These are phyloP conservation scores for Lagria hirta DNA, from an alignment of 2,888 invertebrate genomes.

Conservation along the genomic window DNA sequence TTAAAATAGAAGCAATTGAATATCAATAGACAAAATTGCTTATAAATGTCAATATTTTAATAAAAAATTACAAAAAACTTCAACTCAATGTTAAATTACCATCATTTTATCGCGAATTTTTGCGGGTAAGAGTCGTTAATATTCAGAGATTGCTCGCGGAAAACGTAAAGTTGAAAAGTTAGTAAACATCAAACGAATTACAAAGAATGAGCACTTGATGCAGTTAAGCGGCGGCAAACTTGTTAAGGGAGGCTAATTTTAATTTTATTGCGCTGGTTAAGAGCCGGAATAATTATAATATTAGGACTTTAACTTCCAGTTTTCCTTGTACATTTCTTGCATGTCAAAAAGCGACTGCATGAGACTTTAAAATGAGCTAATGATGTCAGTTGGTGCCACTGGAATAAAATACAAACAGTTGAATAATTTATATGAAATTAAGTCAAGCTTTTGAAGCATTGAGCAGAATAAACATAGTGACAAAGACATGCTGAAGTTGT, in stretches of 20 bases:
- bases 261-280: conserved; percentile 49
- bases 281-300: conserved; percentile 51
- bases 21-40: no score
- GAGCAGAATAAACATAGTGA: no score
- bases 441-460: no score
- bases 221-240: conserved; percentile 40
- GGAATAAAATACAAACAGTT: conserved; percentile 33
- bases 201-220: conserved; percentile 41
- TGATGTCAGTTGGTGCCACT: conserved; percentile 34
- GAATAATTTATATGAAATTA: no score
- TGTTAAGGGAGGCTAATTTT: conserved; percentile 46
- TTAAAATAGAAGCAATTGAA: no score
- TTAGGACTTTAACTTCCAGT: conserved; percentile 42
- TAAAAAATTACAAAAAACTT: no score
- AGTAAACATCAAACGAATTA: conserved; percentile 41
- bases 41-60: no score
- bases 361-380: conserved; percentile 37
- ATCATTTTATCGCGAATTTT: no score
- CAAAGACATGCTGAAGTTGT: no score
- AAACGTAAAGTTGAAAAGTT: conserved; percentile 35
- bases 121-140: conserved; percentile 16
- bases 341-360: conserved; percentile 39
- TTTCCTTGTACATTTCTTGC: conserved; percentile 42
- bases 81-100: no score
- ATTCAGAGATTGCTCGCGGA: conserved; percentile 25